Percentiles rank a stretch among this genome's conserved stretches.
Conservation (phyloP, 2,113 vertebrate genomes). For the Tringa solitaria region DNA sequence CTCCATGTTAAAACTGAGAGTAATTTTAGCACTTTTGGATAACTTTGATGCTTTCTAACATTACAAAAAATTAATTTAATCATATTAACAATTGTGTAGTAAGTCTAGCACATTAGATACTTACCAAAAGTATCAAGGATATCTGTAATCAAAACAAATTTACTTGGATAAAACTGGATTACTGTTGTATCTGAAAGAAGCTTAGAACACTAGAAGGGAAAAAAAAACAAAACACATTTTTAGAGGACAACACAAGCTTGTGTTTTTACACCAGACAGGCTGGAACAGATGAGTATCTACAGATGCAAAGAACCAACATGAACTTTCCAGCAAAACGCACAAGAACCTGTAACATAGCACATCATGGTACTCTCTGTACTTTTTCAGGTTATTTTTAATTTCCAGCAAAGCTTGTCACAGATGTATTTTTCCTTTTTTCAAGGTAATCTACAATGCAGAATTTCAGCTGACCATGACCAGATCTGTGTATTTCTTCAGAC, state of each 20-base stretch:
- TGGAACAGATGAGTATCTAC: not conserved
- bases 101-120: slow-evolving; percentile 29
- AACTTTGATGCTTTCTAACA: not conserved
- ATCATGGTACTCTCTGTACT: fast-evolving
- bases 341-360: not conserved
- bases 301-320: not conserved
- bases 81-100: not conserved
- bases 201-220: slow-evolving; percentile 89
- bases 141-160: slow-evolving; percentile 97
- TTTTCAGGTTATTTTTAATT: not conserved
- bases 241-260: not conserved
- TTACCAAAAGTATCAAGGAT: slow-evolving; percentile 97
- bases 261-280: not conserved
- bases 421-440: not conserved
- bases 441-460: not conserved
- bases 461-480: not conserved
- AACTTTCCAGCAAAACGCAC: not conserved
- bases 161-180: slow-evolving; percentile 99
- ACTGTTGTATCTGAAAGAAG: slow-evolving; percentile 95
- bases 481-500: not conserved
- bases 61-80: not conserved
- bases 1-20: not conserved
- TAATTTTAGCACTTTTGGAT: not conserved
- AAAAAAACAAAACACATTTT: not conserved
- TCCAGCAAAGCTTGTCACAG: not conserved